Conservation (phyloP, 2,888 invertebrate species). For the Chouioia cunea region DNA sequence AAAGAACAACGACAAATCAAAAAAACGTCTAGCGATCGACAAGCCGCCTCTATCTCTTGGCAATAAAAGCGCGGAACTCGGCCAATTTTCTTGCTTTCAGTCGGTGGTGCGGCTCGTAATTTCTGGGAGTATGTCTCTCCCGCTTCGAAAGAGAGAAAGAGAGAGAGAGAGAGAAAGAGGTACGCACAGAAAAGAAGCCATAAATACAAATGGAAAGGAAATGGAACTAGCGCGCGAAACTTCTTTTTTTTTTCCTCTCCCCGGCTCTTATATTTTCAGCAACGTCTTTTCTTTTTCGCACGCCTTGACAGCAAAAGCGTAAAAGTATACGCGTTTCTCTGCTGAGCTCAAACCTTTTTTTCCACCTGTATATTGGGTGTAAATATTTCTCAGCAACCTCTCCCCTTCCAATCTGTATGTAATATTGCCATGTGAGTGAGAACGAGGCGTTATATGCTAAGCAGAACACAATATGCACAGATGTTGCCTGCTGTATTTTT, state of each 20-base stretch:
- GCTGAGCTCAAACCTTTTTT: too few species aligned
- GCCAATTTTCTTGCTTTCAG: conserved; percentile 33
- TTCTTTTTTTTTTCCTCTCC: conserved; percentile 49
- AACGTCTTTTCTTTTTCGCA: conserved; percentile 21
- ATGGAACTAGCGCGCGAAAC: conserved; percentile 51
- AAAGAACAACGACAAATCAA: too few species aligned
- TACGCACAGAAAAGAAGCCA: conserved; percentile 39
- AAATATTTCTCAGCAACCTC: conserved; percentile 8
- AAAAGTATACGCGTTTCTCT: too few species aligned
- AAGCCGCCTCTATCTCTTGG: too few species aligned
- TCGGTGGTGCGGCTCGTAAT: conserved; percentile 22
- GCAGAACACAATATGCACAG: neutral
- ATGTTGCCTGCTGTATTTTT: too few species aligned
- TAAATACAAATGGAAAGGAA: conserved; percentile 62
- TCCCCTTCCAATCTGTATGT: too few species aligned
- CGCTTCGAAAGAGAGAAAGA: conserved; percentile 8
- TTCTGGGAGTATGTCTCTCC: conserved; percentile 25
- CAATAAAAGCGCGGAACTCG: conserved; percentile 1
- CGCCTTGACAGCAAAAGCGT: conserved; percentile 29
- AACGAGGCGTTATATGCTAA: conserved; percentile 42
- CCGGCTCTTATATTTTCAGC: conserved; percentile 7
- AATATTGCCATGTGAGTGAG: conserved; percentile 13
- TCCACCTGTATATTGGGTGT: too few species aligned
- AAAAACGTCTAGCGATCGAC: too few species aligned
- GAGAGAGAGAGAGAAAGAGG: conserved; percentile 41